Conservation (phyloP, 2,888 invertebrate species). For the Steinernema carpocapsae region DNA sequence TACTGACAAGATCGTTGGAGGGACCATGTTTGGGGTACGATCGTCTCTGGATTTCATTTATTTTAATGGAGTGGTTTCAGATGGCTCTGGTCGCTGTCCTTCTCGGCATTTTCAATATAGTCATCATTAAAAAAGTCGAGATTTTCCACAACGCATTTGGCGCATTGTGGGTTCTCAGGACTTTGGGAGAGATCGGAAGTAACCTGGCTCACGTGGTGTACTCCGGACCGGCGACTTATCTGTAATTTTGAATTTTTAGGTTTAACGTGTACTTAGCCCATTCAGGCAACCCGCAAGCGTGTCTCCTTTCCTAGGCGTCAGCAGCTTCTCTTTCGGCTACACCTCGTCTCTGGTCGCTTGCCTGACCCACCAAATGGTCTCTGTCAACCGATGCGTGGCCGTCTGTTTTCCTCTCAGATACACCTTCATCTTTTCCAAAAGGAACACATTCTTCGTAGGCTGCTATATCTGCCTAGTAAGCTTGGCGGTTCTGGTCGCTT, state of each 20-base stretch:
- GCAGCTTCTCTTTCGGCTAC: background rate
- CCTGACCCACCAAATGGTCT: conserved; percentile 12
- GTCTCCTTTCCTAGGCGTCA: background rate
- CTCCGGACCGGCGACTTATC: background rate
- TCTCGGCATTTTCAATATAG: background rate
- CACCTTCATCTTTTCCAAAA: background rate
- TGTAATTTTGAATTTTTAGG: background rate
- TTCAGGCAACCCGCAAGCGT: background rate
- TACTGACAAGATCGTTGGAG: conserved; percentile 1
- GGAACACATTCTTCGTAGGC: background rate
- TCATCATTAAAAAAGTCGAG: background rate
- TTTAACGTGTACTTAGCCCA: background rate
- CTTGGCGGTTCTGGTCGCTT: background rate
- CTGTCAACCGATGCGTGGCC: conserved; percentile 10
- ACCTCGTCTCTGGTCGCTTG: background rate
- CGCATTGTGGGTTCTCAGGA: background rate
- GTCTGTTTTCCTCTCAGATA: background rate
- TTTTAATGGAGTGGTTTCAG: background rate
- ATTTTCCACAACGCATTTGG: conserved; percentile 31
- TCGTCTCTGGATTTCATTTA: background rate
- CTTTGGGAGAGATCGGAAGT: background rate
- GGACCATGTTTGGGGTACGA: background rate
- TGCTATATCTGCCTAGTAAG: background rate
- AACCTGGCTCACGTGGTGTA: background rate
- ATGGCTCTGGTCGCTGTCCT: background rate